Base-by-base conservation (phyloP, 2,113 vertebrate genomes). In the Anoura caudifer region DNA sequence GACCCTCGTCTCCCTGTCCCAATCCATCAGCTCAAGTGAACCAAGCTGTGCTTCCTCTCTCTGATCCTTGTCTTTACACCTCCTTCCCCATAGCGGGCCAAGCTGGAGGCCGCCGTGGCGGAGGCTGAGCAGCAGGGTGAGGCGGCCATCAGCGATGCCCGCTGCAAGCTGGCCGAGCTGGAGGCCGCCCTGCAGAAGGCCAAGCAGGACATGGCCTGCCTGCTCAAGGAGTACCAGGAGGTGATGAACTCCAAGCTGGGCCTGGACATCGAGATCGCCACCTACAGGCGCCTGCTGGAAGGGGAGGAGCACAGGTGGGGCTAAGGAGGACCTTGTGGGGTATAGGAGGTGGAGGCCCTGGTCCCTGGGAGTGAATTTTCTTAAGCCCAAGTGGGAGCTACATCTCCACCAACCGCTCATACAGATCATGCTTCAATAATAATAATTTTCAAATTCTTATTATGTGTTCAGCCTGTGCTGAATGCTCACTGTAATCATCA, bases 251-350 rank as follows among this genome's bases (percentile, higher is more conserved):
- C 99, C 98, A 99, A 99, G 95, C 97, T 99, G 95, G 99, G 99
- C 89, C 97, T 99, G 96, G 99, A 99, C 97, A 99, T 99, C 1
- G 98, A 99, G 97, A 99, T 99, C 0, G 98, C 98, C 88, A 99
- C 99, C 65, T 99, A 99, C 98, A 98, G 99, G 90, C 99, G 99
- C 93, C 99, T 99, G 80, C 98, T 99, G 97, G 99, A 99, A 85
- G 99, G 99, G 85, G 99, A 99, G 95, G 99, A 99, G 76, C 98
- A 98, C 98, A 99, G 99, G 98, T 98, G 77, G 43, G 98, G 6
- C n/a, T 59, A 5, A 45, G 59, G 31, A 65, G 50, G 59, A 36
- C 38, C 12, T 61, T n/a, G 38, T 4, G 5, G 28, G 14, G 19
- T 11, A 12, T 22, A 59, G 28, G 43, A 56, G 38, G 13, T 16